Evolutionary conservation across 2,113 vertebrate species (phyloP).

Genomic region (Macquaria ambigua): DNA sequence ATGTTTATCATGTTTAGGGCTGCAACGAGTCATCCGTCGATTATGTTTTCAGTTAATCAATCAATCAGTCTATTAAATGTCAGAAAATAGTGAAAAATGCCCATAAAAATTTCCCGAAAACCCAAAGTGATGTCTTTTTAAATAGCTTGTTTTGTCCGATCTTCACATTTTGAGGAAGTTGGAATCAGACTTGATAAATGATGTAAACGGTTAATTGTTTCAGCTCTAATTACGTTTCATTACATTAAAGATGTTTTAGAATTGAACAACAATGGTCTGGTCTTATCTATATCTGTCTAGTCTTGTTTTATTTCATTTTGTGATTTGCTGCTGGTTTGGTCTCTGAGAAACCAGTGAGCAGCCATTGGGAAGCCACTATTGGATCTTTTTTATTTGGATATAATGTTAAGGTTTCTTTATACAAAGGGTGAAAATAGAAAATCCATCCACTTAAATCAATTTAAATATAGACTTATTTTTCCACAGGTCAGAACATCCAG

Average conservation of each 20-base stretch:
- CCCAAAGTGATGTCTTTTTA: neutral
- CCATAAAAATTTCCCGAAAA: neutral
- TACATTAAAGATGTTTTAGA: neutral
- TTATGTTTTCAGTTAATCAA: neutral
- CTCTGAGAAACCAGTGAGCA: neutral
- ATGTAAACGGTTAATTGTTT: neutral
- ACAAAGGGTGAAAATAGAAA: neutral
- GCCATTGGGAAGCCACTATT: neutral
- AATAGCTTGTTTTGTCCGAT: neutral
- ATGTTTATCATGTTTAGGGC: conserved; percentile 1
- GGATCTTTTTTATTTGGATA: neutral
- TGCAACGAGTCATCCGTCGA: too few species aligned
- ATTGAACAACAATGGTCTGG: neutral
- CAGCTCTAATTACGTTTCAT: neutral
- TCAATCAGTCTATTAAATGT: too few species aligned
- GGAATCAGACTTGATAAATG: neutral
- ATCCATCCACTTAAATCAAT: neutral
- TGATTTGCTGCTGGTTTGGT: neutral
- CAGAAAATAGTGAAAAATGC: neutral
- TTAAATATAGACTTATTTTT: neutral
- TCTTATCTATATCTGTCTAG: neutral
- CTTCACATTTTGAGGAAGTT: neutral
- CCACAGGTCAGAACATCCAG: neutral
- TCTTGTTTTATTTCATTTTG: too few species aligned
- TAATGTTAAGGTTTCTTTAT: neutral